Base-by-base conservation (phyloP, 2,113 vertebrate genomes). In the Cyprinodon tularosa region DNA sequence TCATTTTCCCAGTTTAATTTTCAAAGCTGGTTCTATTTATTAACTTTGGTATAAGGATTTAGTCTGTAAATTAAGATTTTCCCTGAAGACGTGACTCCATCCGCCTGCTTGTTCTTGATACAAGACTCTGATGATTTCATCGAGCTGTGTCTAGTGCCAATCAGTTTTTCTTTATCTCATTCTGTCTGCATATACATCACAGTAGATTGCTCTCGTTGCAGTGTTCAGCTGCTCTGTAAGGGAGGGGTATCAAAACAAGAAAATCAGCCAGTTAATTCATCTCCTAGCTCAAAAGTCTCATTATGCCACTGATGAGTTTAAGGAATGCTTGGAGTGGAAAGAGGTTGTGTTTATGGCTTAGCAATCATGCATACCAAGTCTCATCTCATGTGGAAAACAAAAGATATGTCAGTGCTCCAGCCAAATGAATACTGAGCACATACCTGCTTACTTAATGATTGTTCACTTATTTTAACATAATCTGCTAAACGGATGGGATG, bases 211-310 rank as follows among this genome's bases (percentile, higher is more conserved):
- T 77, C 71, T 60, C 67, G 38, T 78, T 45, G 40, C 53, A 74
- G 48, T 76, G 80, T 78, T 82, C 76, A 83, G 72, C 73, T 57
- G 45, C 81, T 82, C 66, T 74, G 83, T 77, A 66, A 71, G 68
- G 37, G n/a, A 59, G 53, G 38, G 36, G 45, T 4, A 37, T 79
- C 66, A 84, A 84, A 83, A 80, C 74, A 77, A 86, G 87, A 89
- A 88, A 89, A 89, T 83, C 78, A 88, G 90, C 84, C 89, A 93
- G 91, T 94, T 94, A 94, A 95, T 96, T 95, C 93, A 91, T 93
- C 89, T 94, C 89, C 74, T 84, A 84, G 80, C 82, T 92, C 85
- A 87, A 94, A 92, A 93, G 91, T 94, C 89, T 94, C 93, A 91
- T 94, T 95, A 86, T 89, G 91, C 87, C 77, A 85, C 80, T 93